Evolutionary conservation across 2,797 vertebrate species (phyloP).

Genomic region (Centroberyx gerrardi): DNA sequence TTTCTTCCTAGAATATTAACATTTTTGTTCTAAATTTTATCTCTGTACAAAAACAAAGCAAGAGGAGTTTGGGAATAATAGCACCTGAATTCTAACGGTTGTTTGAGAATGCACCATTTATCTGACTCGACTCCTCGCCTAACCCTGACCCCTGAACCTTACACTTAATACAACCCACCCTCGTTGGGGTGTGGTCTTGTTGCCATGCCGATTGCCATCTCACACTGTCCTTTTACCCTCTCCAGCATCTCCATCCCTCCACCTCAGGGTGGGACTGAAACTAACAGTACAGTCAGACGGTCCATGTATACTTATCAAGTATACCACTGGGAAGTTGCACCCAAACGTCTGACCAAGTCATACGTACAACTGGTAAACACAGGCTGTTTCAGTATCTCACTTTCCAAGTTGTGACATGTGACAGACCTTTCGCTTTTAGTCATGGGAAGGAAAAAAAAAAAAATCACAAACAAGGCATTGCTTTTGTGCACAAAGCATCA

Average conservation of each 20-base stretch:
- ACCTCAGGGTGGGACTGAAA: background rate
- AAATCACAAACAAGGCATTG: slow-evolving; percentile 38
- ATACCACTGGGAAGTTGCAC: slow-evolving; percentile 25
- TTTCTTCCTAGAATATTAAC: slow-evolving; percentile 71
- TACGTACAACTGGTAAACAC: slow-evolving; percentile 52
- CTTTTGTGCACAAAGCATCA: slow-evolving; percentile 57
- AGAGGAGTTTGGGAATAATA: slow-evolving; percentile 82
- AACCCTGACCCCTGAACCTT: slow-evolving; percentile 1
- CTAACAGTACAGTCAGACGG: background rate
- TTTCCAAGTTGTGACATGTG: slow-evolving; percentile 21
- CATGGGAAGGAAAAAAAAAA: slow-evolving; percentile 25
- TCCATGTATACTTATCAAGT: slow-evolving; percentile 31
- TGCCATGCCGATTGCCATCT: slow-evolving; percentile 70
- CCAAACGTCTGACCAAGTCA: slow-evolving; percentile 32
- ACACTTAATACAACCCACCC: slow-evolving; percentile 62
- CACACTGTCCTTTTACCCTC: slow-evolving; percentile 58
- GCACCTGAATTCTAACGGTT: slow-evolving; percentile 85
- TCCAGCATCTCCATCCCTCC: background rate
- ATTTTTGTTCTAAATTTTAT: slow-evolving; percentile 73
- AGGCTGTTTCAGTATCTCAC: slow-evolving; percentile 40
- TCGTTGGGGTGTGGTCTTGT: slow-evolving; percentile 64
- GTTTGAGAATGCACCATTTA: slow-evolving; percentile 77
- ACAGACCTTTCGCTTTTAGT: slow-evolving; percentile 44
- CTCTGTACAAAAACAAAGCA: slow-evolving; percentile 82
- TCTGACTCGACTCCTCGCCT: slow-evolving; percentile 55